Percentiles rank a stretch among this genome's conserved stretches.
Evolutionary conservation across 2,888 invertebrate species (phyloP).

Genomic region (Agrochola lota): DNA sequence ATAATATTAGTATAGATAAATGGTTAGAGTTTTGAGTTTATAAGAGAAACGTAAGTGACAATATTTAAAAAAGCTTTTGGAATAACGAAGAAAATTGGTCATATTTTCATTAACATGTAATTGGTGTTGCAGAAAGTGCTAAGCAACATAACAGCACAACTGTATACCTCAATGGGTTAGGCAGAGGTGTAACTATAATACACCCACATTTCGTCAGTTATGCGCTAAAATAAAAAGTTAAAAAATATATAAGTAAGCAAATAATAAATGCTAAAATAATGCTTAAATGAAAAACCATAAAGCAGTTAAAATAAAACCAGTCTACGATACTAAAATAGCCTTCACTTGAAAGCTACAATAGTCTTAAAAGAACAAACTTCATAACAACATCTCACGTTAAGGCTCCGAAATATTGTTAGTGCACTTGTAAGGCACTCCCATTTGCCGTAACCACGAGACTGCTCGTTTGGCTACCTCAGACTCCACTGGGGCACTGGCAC

Average conservation of each 20-base stretch:
- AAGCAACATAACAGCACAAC: too few species aligned
- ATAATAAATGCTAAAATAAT: background rate
- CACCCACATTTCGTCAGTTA: too few species aligned
- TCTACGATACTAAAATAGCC: background rate
- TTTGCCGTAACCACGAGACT: conserved; percentile 42
- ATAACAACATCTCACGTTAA: conserved; percentile 11
- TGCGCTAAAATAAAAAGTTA: too few species aligned
- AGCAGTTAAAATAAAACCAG: background rate
- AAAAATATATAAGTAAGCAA: too few species aligned
- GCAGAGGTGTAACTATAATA: too few species aligned
- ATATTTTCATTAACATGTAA: background rate
- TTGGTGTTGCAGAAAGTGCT: background rate
- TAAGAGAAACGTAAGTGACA: background rate
- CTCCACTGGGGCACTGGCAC: conserved; percentile 37
- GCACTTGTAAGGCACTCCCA: conserved; percentile 49
- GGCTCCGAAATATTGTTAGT: conserved; percentile 35
- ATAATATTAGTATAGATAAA: background rate
- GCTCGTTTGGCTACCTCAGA: conserved; percentile 44
- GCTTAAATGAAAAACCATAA: background rate
- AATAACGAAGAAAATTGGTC: background rate
- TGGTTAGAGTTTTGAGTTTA: background rate
- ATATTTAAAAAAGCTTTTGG: background rate
- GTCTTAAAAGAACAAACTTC: conserved; percentile 1
- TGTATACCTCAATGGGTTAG: too few species aligned
- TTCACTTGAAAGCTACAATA: conserved; percentile 5